Base-by-base conservation (phyloP, 2,888 invertebrate genomes). In the Drosophila meridionalis region DNA sequence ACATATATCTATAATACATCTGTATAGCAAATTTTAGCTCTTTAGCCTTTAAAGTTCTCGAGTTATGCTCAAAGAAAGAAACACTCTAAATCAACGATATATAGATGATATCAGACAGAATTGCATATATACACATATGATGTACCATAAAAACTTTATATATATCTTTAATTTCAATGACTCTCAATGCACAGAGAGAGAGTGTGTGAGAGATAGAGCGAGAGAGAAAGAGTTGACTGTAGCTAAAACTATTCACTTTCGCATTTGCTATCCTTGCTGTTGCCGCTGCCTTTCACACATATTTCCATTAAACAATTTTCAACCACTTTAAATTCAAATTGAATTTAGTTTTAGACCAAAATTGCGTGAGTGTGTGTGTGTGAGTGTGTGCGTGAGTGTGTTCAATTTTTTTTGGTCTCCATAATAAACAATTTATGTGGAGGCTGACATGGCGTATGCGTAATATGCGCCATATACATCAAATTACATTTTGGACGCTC, bases 361-460 rank as follows among this genome's bases (percentile, higher is more conserved):
- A 52, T 12, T 50, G 32, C 32, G 32, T 32, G 32, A 6, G 20
- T 12, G 3, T 12, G 12, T 52, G 50, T 20, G 50, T 32, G 3
- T 30, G 28, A 8, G 20, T 34, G 34, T 34, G 32, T 20, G 34
- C 6, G 20, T n/a, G 30, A 0, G 28, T 9, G 14, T 20, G 20
- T 20, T 20, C 20, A 20, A 20, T 42, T 11, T 30, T 56, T 56
- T n/a, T 40, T 5, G 20, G 4, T 58, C 12, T 14, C 14, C 43
- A 26, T 45, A 12, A 34, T 45, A 34, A 45, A 36, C 26, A 58
- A 58, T 45, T 58, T 58, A 20, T 42, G 45, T 9, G 43, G 5
- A 12, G 62, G 38, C 30, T 48, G 30, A 58, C 63, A 48, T 34
- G 63, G 66, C 78, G 78, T 77, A 79, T 81, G 48, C 73, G 79